Base-by-base conservation (phyloP, 2,888 invertebrate genomes). In the Auanema sp. region DNA sequence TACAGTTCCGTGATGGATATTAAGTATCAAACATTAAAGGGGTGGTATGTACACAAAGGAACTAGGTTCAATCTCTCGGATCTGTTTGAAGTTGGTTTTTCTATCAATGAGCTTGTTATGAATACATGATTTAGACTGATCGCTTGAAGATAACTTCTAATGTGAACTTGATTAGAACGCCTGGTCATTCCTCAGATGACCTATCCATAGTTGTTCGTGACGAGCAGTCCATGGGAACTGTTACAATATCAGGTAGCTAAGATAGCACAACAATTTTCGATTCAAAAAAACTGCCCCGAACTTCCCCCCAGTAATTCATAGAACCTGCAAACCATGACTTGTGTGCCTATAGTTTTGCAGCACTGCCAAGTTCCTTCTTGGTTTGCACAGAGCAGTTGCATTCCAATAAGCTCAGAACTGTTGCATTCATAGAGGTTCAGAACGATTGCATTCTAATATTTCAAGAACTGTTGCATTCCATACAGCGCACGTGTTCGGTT, bases 121-220 rank as follows among this genome's bases (percentile, higher is more conserved):
- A 4, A 59, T 57, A 4, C 11, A 24, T 53, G 21, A 60, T 72
- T 50, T 58, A 80, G 79, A 73, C 66, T 2, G 78, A 76, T 40
- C 60, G 65, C 1, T 66, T 76, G 40, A 71, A 72, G 41, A 44
- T 81, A 43, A 77, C 81, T 21, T 66, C 68, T 24, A 77, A 79
- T 58, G 78, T 81, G 1, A 60, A 67, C 53, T 68, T 81, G 2
- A 67, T 80, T 1, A 70, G 71, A 40, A 73, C 75, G 10, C 77
- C 79, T 16, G 81, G 81, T 3, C 81, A 81, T 63, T 80, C 81
- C 14, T 72, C 81, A 0, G 81, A 81, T 33, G 81, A 81, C 64
- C 72, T 81, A 41, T 73, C 79, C 14, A 79, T 81, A 12, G 58
- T 82, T 33, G 75, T 81, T 23, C 65, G 68, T 14, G 69, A 70